Base-by-base conservation (phyloP, 2,888 invertebrate species). In the Tethea ocularis region DNA sequence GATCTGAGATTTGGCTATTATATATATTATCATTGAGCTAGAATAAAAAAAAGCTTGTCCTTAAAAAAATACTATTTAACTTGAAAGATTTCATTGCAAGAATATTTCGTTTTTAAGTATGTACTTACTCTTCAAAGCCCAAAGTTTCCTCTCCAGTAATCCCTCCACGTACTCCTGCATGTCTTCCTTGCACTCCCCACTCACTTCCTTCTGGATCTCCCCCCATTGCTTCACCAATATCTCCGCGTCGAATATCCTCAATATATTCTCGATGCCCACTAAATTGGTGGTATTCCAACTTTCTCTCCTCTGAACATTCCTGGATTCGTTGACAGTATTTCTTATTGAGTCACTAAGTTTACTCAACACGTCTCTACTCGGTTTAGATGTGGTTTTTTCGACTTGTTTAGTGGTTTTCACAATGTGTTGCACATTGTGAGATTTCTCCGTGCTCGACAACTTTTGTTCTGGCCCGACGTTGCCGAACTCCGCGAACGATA, bases 41-140 rank as follows among this genome's bases (percentile, higher is more conserved):
- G n/a, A n/a, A n/a, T n/a, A n/a, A n/a, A n/a, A n/a, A n/a, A n/a
- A n/a, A n/a, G n/a, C n/a, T n/a, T n/a, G n/a, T n/a, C n/a, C n/a
- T n/a, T n/a, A n/a, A n/a, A n/a, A n/a, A n/a, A n/a, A n/a, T n/a
- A n/a, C n/a, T n/a, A n/a, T n/a, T n/a, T n/a, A n/a, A n/a, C n/a
- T 38, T 33, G 33, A 2, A 13, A 33, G 33, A 13, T 33, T 33
- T 33, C 11, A 33, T 33, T 8, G 33, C 33, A 11, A 33, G 33
- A 33, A 11, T 2, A 33, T 33, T n/a, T n/a, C 8, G 1, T 10
- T 33, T 10, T 33, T 10, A 36, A 36, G 36, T 36, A 38, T 38
- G 38, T 38, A 95, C 96, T 96, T 85, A 96, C 96, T 95, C 86
- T 95, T 95, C 53, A 96, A 91, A 7, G 96, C 96, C 96, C 96